Base-by-base conservation (phyloP, 2,888 invertebrate species). In the Caradrina kadenii region DNA sequence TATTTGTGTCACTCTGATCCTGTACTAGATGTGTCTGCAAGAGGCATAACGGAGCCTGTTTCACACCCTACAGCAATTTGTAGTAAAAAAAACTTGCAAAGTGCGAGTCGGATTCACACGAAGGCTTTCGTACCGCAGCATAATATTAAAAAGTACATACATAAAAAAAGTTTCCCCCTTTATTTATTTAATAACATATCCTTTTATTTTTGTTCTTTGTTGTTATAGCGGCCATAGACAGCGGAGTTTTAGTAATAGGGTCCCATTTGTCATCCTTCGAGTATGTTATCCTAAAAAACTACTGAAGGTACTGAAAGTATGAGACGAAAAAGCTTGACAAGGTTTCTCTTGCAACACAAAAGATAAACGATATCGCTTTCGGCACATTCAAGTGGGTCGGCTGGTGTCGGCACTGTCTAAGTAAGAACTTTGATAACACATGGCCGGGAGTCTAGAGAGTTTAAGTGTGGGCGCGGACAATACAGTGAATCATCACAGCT, bases 401-500 rank as follows among this genome's bases (percentile, higher is more conserved):
- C 71, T 68, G 75, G 75, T 77, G 66, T 65, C 74, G 73, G 80
- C 81, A 82, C 76, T 82, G 80, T 83, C 75, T 76, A 79, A 83
- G 84, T 82, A 82, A 84, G 79, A 87, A 84, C 82, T 86, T 84
- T 69, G 73, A 79, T 80, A 81, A 80, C 86, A 88, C 85, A 88
- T 87, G 88, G 87, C 83, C 76, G 76, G 76, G 80, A 82, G 84
- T 85, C 84, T 82, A 80, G 79, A 85, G 82, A 86, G 81, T 81
- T 80, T 53, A 86, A 87, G 89, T 86, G 91, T 91, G 88, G 92
- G 92, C 87, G 89, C 84, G 86, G 90, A 93, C 92, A 93, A 93
- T 92, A 84, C 87, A 79, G 86, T 93, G 94, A 94, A 92, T 93
- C 93, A 93, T 90, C 84, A 81, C 87, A 89, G 87, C 87, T 89